Evolutionary conservation across 2,797 vertebrate genomes (phyloP), one percentile per base, ranked within the genome.

Genomic region (Etheostoma nigrum): DNA sequence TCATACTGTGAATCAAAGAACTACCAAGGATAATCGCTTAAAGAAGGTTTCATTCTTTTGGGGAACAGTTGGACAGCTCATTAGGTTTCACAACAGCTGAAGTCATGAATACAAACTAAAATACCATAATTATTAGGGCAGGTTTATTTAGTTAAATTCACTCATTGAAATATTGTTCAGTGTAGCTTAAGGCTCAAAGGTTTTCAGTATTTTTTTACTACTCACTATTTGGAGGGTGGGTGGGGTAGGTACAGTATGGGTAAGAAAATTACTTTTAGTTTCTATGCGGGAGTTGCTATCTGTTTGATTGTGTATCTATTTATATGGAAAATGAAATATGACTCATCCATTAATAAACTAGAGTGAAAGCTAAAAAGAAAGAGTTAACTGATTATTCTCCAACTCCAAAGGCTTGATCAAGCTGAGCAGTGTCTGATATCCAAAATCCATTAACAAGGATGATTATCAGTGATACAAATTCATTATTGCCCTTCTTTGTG

Each of bases 281-380:
- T 57, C 7, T 36, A 36, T 2, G 2, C 2, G 8, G 36, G 36
- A 40, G 36, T 9, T 60, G 9, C 2, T 0, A 66, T 82, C 52
- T 54, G n/a, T 82, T 69, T 55, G 18, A 67, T 57, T 67, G 36
- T 13, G 12, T 15, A 16, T 48, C 3, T 62, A 5, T 64, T 47
- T 30, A 33, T 53, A 58, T 49, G 60, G 21, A 49, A 1, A 19
- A 62, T 65, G 36, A 80, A 78, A 64, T 48, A 57, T 72, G 51
- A 75, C 2, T 11, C 48, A 15, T 36, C 4, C n/a, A 49, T 19
- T 21, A 57, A 60, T 30, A 54, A 63, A 67, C 0, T 2, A 63
- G 5, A 62, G n/a, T 63, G 42, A 63, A 75, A 72, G 33, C 15
- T 14, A 23, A 49, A 54, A 52, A 27, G 21, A 18, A 45, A n/a